Conservation (phyloP, 2,888 invertebrate genomes). For the Torymus aiolomorphi region DNA sequence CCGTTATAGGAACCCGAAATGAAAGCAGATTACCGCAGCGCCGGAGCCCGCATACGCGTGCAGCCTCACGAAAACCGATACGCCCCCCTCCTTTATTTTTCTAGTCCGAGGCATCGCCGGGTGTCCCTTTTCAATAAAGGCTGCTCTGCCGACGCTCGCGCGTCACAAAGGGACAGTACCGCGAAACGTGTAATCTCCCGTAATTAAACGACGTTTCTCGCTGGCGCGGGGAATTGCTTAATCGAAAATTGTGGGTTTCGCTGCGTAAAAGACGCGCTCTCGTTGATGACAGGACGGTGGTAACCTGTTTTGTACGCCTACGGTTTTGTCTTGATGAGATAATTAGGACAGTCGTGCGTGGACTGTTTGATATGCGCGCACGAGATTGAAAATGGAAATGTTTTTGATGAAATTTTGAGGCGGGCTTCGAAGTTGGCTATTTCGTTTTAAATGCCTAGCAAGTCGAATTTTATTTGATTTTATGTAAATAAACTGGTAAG, state of each 20-base stretch:
- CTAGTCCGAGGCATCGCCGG: slow-evolving; percentile 3
- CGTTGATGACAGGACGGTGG: no score
- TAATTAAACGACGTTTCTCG: slow-evolving; percentile 19
- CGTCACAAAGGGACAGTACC: neutral
- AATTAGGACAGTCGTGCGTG: no score
- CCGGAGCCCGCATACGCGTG: neutral
- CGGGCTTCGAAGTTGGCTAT: no score
- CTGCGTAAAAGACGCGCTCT: no score
- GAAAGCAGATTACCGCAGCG: slow-evolving; percentile 16
- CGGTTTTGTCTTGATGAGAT: no score
- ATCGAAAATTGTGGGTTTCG: slow-evolving; percentile 17
- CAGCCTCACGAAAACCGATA: slow-evolving; percentile 11
- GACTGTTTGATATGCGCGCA: no score
- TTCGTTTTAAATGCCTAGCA: no score
- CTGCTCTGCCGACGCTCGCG: neutral
- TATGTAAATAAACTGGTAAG: no score
- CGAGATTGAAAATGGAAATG: no score
- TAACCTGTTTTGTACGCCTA: no score
- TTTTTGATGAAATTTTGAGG: no score
- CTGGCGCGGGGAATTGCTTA: neutral
- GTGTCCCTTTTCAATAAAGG: slow-evolving; percentile 18
- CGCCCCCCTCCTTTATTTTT: slow-evolving; percentile 12
- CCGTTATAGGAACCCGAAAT: neutral
- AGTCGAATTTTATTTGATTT: no score
- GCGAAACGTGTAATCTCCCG: neutral